Evolutionary conservation across 2,113 vertebrate genomes (phyloP), one percentile per base, ranked within the genome.

Genomic region (Ictalurus punctatus): DNA sequence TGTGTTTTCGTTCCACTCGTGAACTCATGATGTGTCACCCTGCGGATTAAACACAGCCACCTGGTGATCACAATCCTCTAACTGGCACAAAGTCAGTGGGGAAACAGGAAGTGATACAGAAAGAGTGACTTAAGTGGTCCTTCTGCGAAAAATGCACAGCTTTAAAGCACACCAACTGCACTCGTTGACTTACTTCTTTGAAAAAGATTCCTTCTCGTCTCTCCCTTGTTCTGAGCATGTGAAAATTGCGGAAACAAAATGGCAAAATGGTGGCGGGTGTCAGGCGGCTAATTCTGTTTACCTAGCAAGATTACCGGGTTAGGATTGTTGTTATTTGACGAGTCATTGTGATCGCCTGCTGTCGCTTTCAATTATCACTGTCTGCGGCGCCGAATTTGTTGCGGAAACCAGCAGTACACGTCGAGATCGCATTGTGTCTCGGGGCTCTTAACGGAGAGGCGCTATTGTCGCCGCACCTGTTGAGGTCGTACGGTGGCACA

Each of bases 301-400:
- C 92, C 92, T 89, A 88, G 90, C 91, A 94, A 94, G 93, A 95
- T 95, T 94, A 94, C 74, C 0, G 92, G 90, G 93, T 95, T 95
- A 94, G 95, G 94, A 95, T 94, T 93, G 94, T 93, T 94, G 93
- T 93, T 81, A 94, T 94, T 92, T 92, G 90, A 91, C 90, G 92
- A 93, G 92, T 92, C 93, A 93, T 94, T 94, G 92, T 94, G 93
- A 90, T 94, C 94, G 93, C 92, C 93, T 92, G 88, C 93, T 95
- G 95, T 95, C 94, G 92, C 80, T 94, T 96, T 95, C 95, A 96
- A 95, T 95, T 95, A 96, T 95, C 87, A 56, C 94, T 56, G 92
- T 92, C 92, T 93, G 90, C 87, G 91, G 92, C 90, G 91, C 89
- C 90, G 91, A 93, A 94, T 95, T 93, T 91, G 91, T 90, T 63